A percentile compares a stretch with the other conserved stretches of the same genome.
These are phyloP conservation scores for Takifugu bimaculatus DNA, from an alignment of 2,113 vertebrate species.

Conservation along the genomic window DNA sequence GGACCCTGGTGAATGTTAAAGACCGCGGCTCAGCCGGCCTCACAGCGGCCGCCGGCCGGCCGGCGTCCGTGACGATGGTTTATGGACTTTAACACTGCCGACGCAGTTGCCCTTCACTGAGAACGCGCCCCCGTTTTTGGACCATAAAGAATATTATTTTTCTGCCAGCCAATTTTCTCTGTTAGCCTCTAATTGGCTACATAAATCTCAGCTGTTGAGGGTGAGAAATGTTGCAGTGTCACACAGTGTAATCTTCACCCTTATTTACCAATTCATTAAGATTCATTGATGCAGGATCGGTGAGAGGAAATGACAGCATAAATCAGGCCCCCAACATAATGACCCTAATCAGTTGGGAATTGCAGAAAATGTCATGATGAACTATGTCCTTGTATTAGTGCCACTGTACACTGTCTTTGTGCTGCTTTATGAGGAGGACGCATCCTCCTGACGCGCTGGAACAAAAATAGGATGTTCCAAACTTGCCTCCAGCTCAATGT, in stretches of 20 bases:
- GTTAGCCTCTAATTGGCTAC: conserved; percentile 99
- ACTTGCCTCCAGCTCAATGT: conserved; percentile 59
- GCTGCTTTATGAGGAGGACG: conserved; percentile 96
- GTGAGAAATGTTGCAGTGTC: conserved; percentile 99
- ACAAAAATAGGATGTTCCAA: conserved; percentile 74
- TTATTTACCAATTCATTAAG: conserved; percentile 99
- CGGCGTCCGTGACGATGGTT: conserved; percentile 68
- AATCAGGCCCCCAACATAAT: conserved; percentile 99
- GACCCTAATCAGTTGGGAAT: conserved; percentile 99
- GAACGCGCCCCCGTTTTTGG: conserved; percentile 71
- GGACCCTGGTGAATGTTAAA: conserved; percentile 50
- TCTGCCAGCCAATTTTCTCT: conserved; percentile 99
- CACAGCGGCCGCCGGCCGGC: too few species aligned
- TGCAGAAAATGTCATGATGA: conserved; percentile 99
- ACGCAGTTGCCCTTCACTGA: conserved; percentile 73
- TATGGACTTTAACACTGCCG: conserved; percentile 82
- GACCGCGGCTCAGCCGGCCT: conserved; percentile 27
- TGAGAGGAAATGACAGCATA: conserved; percentile 99
- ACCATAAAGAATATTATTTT: conserved; percentile 99
- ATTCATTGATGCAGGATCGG: conserved; percentile 99
- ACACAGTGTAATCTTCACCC: conserved; percentile 99
- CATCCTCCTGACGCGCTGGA: conserved; percentile 97
- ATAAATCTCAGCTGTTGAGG: conserved; percentile 99
- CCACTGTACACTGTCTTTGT: conserved; percentile 99
- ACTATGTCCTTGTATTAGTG: conserved; percentile 99